Conservation (phyloP, 2,888 invertebrate species). For the Acanthosoma haemorrhoidale region DNA sequence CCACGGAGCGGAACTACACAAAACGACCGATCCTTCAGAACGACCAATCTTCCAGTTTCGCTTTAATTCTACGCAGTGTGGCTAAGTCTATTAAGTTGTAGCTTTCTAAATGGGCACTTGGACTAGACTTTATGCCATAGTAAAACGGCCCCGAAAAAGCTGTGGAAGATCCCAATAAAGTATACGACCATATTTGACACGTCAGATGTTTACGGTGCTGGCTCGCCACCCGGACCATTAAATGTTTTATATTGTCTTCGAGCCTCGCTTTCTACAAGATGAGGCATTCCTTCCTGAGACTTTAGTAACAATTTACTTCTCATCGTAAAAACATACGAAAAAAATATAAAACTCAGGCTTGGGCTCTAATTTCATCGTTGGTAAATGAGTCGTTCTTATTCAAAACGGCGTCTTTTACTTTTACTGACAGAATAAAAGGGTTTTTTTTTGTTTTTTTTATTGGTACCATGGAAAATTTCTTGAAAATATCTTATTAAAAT, state of each 20-base stretch:
- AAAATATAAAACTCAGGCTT: neutral
- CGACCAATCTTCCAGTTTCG: too few species aligned
- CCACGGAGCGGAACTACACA: too few species aligned
- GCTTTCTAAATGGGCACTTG: neutral
- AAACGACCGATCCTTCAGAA: too few species aligned
- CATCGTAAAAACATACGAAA: conserved; percentile 10
- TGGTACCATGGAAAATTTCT: too few species aligned
- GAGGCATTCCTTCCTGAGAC: neutral
- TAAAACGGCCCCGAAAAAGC: neutral
- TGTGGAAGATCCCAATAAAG: conserved; percentile 9
- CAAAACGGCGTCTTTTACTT: neutral
- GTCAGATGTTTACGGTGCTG: conserved; percentile 7
- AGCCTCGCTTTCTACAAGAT: neutral
- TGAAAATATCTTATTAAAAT: too few species aligned
- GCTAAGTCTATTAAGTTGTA: neutral
- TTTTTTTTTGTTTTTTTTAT: too few species aligned
- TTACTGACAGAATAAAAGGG: neutral
- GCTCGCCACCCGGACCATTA: neutral
- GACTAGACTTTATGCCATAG: neutral
- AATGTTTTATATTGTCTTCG: conserved; percentile 17
- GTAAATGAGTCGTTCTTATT: conserved; percentile 7
- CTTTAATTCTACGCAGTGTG: neutral
- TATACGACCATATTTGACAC: conserved; percentile 26
- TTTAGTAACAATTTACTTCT: neutral
- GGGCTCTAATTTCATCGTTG: neutral